Percentiles rank a stretch among this genome's conserved stretches.
These are phyloP conservation scores for Lepisosteus osseus DNA, from an alignment of 2,113 vertebrate species.

Conservation along the genomic window DNA sequence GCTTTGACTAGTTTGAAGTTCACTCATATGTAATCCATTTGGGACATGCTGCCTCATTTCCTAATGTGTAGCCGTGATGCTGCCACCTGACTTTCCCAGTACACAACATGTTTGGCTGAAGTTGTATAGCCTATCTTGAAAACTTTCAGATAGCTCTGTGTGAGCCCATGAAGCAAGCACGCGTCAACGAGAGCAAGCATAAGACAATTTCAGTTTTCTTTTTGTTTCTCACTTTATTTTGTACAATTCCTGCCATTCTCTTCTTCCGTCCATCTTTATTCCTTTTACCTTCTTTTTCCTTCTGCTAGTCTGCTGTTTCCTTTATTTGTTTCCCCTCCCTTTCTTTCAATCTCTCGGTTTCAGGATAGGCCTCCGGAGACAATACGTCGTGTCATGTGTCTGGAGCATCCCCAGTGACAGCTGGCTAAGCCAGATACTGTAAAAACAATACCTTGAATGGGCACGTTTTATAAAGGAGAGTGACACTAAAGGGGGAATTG, in stretches of 20 bases:
- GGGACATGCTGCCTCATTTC: slow-evolving; percentile 1
- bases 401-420: too few species aligned
- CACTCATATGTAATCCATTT: slow-evolving; percentile 31
- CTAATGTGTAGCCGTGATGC: background rate
- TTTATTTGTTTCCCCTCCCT: background rate
- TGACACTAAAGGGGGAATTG: too few species aligned
- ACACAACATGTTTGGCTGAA: background rate
- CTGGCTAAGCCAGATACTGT: too few species aligned
- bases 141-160: background rate
- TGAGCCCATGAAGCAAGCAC: background rate
- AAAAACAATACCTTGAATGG: too few species aligned
- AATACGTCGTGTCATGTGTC: too few species aligned
- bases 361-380: too few species aligned
- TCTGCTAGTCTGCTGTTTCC: background rate
- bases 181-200: too few species aligned
- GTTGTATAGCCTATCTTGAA: background rate
- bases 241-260: background rate
- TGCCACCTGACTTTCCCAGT: background rate
- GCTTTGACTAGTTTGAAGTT: slow-evolving; percentile 12
- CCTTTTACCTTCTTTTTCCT: background rate
- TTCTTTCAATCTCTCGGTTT: background rate
- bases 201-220: too few species aligned
- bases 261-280: slow-evolving; percentile 2
- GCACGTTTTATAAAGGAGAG: too few species aligned
- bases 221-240: too few species aligned